Percentiles rank a stretch among this genome's conserved stretches.
Evolutionary conservation across 2,113 vertebrate species (phyloP).

Genomic region (Ochotona princeps): DNA sequence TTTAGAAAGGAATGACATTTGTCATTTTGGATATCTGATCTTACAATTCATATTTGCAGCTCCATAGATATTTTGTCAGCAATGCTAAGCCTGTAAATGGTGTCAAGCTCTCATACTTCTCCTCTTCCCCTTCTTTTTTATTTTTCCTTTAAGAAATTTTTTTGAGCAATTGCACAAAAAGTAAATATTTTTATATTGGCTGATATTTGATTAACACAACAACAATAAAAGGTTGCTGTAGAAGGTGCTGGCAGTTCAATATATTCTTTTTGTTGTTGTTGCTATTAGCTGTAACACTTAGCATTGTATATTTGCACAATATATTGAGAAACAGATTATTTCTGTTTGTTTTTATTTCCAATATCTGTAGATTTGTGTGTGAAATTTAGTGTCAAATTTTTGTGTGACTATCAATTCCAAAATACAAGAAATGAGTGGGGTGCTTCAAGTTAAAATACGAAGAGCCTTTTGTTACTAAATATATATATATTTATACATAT

Average conservation of each 20-base stretch:
- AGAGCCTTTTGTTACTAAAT: background rate
- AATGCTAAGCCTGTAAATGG: background rate
- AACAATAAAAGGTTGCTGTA: background rate
- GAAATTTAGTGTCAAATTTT: background rate
- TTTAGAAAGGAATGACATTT: background rate
- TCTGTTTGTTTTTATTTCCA: slow-evolving; percentile 8
- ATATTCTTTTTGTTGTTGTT: background rate
- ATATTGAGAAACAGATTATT: background rate
- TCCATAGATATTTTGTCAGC: background rate
- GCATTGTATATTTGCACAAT: background rate
- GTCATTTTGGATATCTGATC: background rate
- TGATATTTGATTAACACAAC: background rate
- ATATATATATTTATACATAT: too few relatives aligned
- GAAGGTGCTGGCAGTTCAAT: background rate
- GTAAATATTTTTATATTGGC: background rate
- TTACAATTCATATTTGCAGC: background rate
- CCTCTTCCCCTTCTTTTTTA: background rate
- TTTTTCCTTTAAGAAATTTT: background rate
- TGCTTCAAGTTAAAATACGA: background rate
- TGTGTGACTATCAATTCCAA: background rate
- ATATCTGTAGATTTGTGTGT: slow-evolving; percentile 5
- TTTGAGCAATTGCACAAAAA: background rate
- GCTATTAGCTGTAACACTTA: background rate
- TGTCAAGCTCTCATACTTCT: background rate
- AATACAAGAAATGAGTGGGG: background rate